Percentiles rank a stretch among this genome's conserved stretches.
Evolutionary conservation across 2,797 vertebrate species (phyloP).

Genomic region (Ciconia nigra): DNA sequence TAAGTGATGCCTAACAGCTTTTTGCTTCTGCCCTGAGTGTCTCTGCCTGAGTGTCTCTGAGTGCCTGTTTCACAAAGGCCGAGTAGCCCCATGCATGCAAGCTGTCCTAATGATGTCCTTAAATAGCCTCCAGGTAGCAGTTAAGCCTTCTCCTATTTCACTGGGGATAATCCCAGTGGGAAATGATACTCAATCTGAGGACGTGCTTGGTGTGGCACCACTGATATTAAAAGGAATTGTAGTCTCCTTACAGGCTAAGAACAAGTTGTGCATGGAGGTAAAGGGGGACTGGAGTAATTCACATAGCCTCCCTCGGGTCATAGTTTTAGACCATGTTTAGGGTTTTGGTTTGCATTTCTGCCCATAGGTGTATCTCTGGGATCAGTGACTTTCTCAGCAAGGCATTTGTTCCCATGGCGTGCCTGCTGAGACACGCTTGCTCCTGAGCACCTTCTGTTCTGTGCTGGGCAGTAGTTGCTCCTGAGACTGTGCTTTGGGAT

Average conservation of each 20-base stretch:
- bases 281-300: neutral
- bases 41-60: neutral
- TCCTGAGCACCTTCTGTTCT: neutral
- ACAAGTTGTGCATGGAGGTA: neutral
- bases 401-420: neutral
- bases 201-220: fast-evolving
- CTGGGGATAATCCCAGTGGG: neutral
- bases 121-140: neutral
- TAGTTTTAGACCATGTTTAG: neutral
- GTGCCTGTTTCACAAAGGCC: neutral
- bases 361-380: neutral
- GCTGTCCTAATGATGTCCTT: neutral
- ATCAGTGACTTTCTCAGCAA: neutral
- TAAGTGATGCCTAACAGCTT: neutral
- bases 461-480: neutral
- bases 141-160: neutral
- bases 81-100: neutral
- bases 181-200: neutral
- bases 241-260: neutral
- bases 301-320: fast-evolving
- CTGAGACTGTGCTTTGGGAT: neutral
- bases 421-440: neutral
- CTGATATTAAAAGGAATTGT: neutral
- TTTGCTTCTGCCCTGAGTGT: neutral
- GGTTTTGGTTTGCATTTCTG: neutral